phyloP scores from a whole-genome alignment of 2,113 vertebrate genomes.

The Scalopus aquaticus region DNA sequence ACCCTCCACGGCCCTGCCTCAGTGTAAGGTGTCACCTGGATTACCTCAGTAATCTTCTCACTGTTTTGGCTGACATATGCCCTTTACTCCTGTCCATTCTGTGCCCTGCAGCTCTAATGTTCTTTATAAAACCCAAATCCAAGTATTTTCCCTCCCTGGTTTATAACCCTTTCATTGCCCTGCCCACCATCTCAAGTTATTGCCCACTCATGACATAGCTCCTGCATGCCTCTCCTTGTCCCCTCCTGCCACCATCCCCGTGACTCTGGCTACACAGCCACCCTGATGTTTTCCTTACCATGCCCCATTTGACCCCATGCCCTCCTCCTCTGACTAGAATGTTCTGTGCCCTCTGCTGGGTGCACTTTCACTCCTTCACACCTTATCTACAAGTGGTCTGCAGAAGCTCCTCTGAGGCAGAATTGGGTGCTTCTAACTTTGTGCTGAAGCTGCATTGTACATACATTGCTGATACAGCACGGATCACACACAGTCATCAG shows the following conservation, averaged over 20 bases:
- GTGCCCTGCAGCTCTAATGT: not conserved
- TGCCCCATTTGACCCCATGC: not conserved
- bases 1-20: not conserved
- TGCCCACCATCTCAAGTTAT: not conserved
- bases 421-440: not conserved
- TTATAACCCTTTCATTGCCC: not conserved
- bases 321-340: not conserved
- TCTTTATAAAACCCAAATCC: conserved; percentile 18
- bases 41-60: not conserved
- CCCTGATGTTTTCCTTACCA: not conserved
- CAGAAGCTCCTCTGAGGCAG: conserved; percentile 1
- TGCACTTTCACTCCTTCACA: not conserved
- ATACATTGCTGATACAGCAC: not conserved
- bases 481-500: not conserved
- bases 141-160: not conserved
- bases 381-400: not conserved
- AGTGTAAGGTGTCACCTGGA: not conserved
- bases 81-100: not conserved
- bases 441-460: not conserved
- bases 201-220: not conserved
- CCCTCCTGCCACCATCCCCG: not conserved
- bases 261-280: not conserved
- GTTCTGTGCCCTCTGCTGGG: not conserved
- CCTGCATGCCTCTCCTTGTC: not conserved
- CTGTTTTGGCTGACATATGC: not conserved